These are phyloP conservation scores for Lacanobia wlatinum DNA, from an alignment of 2,888 invertebrate species.

Conservation along the genomic window DNA sequence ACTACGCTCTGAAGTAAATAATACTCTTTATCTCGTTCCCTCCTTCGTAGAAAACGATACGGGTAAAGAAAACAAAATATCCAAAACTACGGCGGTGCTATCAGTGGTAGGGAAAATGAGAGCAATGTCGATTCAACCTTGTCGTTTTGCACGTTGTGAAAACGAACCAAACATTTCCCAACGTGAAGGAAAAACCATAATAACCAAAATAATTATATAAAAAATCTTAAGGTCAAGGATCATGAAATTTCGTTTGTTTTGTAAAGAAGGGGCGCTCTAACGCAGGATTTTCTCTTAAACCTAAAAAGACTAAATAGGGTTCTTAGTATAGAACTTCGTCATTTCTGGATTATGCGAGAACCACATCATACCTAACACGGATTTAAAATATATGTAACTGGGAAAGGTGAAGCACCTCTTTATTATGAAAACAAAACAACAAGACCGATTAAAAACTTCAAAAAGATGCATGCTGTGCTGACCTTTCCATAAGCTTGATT, in stretches of 20 bases:
- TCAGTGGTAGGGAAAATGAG: slow-evolving; percentile 74
- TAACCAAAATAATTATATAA: background rate
- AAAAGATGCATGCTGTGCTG: slow-evolving; percentile 2
- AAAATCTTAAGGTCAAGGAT: background rate
- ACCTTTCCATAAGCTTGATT: background rate
- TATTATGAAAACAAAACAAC: slow-evolving; percentile 7
- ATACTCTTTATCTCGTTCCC: slow-evolving; percentile 49
- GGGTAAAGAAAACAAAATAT: slow-evolving; percentile 65
- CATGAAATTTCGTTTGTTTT: too few species aligned
- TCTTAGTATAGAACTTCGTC: background rate
- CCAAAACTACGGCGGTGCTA: slow-evolving; percentile 41
- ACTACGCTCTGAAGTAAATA: slow-evolving; percentile 48
- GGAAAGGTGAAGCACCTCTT: slow-evolving; percentile 11
- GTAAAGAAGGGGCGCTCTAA: too few species aligned
- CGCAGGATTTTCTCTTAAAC: too few species aligned
- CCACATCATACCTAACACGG: background rate
- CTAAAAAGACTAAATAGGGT: background rate
- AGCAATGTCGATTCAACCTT: slow-evolving; percentile 70
- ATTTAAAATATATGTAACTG: background rate
- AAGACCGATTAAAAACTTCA: background rate
- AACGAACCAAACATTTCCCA: background rate
- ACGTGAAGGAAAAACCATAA: slow-evolving; percentile 40
- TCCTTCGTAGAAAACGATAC: slow-evolving; percentile 31
- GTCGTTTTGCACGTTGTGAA: slow-evolving; percentile 52
- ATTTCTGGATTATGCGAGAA: background rate